Evolutionary conservation across 1,140 invertebrate genomes (phyloP), one percentile per base, ranked within the genome.

Genomic region (Solenopsis fugax): DNA sequence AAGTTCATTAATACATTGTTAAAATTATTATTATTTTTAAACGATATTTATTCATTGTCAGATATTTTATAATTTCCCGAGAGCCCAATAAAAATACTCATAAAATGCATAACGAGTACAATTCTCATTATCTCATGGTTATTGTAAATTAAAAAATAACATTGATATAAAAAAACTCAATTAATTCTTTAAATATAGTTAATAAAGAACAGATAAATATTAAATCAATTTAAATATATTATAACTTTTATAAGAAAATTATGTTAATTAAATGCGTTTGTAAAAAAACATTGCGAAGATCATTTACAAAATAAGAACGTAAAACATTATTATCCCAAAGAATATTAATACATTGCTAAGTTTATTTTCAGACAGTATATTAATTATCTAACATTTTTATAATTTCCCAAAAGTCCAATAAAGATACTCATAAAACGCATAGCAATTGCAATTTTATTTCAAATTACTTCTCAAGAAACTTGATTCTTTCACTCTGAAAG

Each of bases 391-490:
- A 24, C 21, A 50, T 69, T 48, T 29, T 72, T 52, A 18, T 48
- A 72, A 72, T 72, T 72, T 69, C 41, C 21, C 41, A 50, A 50
- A 48, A 41, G 41, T 21, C 12, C 2, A 50, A 50, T 69, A 69
- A 52, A 72, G 29, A n/a, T 52, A 72, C 13, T 52, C 45, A 72
- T 72, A 72, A 29, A 72, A 52, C n/a, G 41, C 41, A 69, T 50
- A 65, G 34, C n/a, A 21, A 29, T 2, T 72, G 45, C 69, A 72
- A 72, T 29, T 72, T 72, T 12, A 52, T 29, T 72, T 72, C 29
- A 72, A 72, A 50, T 72, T 72, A 52, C 37, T 29, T 50, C 21
- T 6, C 12, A 29, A 24, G 41, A 50, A 48, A 71, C 7, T 41
- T 41, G 4, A 41, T 41, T 41, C 41, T 41, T 41, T 41, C 67